These are phyloP conservation scores for Pelecanus crispus DNA, from an alignment of 2,113 vertebrate species.

Conservation along the genomic window DNA sequence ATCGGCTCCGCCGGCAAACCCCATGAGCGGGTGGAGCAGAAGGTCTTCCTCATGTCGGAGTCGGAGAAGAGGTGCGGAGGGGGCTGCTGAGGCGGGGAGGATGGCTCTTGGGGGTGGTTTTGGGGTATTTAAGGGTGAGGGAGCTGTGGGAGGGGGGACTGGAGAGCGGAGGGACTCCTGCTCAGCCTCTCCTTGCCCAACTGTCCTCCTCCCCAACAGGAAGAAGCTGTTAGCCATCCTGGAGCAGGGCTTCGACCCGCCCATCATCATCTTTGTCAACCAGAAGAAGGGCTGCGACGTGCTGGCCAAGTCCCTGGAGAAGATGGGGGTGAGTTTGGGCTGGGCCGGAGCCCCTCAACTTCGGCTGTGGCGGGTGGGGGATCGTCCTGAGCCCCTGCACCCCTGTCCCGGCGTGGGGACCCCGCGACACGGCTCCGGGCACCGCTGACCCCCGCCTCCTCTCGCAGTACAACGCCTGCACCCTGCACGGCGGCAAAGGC, in stretches of 20 bases:
- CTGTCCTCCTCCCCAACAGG: constrained; percentile 62
- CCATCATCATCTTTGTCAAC: constrained; percentile 99
- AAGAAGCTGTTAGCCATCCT: constrained; percentile 94
- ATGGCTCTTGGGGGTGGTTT: fast-evolving
- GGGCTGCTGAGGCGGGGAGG: fast-evolving
- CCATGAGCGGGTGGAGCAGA: constrained; percentile 96
- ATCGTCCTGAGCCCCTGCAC: background rate
- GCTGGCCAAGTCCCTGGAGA: constrained; percentile 96
- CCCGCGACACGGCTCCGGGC: fast-evolving
- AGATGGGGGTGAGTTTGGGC: constrained; percentile 88
- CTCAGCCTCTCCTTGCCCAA: background rate
- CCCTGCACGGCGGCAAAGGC: constrained; percentile 95
- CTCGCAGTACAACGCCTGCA: constrained; percentile 94
- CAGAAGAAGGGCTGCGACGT: constrained; percentile 98
- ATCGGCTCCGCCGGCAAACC: constrained; percentile 97
- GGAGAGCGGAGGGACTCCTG: background rate
- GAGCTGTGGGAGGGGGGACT: background rate
- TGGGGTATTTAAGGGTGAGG: background rate
- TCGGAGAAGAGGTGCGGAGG: constrained; percentile 90
- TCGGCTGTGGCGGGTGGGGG: fast-evolving
- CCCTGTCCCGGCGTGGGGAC: fast-evolving
- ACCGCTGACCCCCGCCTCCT: fast-evolving
- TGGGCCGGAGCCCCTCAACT: background rate
- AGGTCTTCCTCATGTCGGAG: constrained; percentile 95
- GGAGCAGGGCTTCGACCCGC: constrained; percentile 92